Percentiles rank a stretch among this genome's conserved stretches.
phyloP scores from a whole-genome alignment of 2,888 invertebrate species.

The Cephus sareptanus region DNA sequence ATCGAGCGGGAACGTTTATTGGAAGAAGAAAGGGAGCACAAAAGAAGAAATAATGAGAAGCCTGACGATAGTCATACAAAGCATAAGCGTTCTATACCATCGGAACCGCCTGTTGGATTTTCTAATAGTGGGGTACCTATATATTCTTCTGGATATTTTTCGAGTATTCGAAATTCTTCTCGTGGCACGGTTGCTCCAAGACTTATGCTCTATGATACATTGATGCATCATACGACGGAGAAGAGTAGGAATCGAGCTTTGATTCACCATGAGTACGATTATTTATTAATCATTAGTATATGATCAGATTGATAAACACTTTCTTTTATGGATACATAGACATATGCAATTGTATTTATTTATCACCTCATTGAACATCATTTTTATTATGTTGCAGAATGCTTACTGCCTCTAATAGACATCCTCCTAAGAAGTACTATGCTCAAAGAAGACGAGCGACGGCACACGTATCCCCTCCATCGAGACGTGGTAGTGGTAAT shows the following conservation, averaged over 20 bases:
- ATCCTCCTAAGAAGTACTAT: slow-evolving; percentile 47
- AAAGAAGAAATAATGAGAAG: slow-evolving; percentile 5
- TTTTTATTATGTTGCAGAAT: not conserved
- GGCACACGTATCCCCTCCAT: not conserved
- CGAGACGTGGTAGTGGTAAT: not conserved
- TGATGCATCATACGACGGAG: slow-evolving; percentile 11
- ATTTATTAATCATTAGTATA: not conserved
- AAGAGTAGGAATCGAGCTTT: slow-evolving; percentile 6
- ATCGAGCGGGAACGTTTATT: not conserved
- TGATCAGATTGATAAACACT: not conserved
- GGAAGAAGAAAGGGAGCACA: not conserved
- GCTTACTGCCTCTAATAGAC: slow-evolving; percentile 16
- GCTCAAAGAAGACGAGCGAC: slow-evolving; percentile 20
- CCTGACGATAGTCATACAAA: slow-evolving; percentile 10
- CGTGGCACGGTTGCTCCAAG: slow-evolving; percentile 3
- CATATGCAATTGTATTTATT: not conserved
- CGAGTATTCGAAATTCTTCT: slow-evolving; percentile 7
- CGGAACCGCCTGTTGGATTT: slow-evolving; percentile 21
- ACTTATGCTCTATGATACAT: slow-evolving; percentile 15
- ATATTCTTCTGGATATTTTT: slow-evolving; percentile 3
- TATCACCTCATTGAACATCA: not conserved
- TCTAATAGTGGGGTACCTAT: slow-evolving; percentile 18
- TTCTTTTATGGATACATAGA: not conserved
- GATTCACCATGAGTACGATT: slow-evolving; percentile 14
- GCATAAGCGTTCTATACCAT: slow-evolving; percentile 22